A percentile compares a stretch with the other conserved stretches of the same genome.
phyloP scores from a whole-genome alignment of 2,888 invertebrate species.

The Calephelis perditalis region DNA sequence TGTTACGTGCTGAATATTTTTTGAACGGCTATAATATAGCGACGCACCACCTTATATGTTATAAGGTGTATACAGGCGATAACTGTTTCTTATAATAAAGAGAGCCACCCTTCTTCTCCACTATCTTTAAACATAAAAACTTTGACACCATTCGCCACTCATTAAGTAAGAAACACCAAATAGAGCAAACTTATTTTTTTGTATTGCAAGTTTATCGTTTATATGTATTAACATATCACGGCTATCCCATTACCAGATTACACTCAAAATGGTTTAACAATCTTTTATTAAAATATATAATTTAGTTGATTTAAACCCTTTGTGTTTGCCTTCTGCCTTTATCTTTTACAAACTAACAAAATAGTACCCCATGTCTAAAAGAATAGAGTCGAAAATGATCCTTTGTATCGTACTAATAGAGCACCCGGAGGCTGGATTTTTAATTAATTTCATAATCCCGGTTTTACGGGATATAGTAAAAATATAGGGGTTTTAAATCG shows the following conservation, averaged over 20 bases:
- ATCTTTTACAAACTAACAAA: background rate
- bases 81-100: too few relatives aligned
- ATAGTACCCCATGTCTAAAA: background rate
- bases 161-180: too few relatives aligned
- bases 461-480: background rate
- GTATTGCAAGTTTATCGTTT: too few relatives aligned
- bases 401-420: background rate
- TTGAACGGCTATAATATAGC: too few relatives aligned
- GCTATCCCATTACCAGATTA: background rate
- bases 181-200: too few relatives aligned
- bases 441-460: conserved; percentile 1
- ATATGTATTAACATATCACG: too few relatives aligned
- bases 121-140: too few relatives aligned
- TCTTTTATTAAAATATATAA: background rate
- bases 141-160: too few relatives aligned
- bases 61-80: too few relatives aligned
- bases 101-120: too few relatives aligned
- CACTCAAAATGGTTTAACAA: background rate
- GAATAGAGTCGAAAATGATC: background rate
- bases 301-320: conserved; percentile 5
- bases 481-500: background rate
- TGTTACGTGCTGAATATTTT: too few relatives aligned
- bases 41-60: too few relatives aligned
- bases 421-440: background rate
- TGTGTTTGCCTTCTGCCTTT: background rate